These are phyloP conservation scores for Nibea coibor DNA, from an alignment of 2,113 vertebrate genomes.

Conservation along the genomic window DNA sequence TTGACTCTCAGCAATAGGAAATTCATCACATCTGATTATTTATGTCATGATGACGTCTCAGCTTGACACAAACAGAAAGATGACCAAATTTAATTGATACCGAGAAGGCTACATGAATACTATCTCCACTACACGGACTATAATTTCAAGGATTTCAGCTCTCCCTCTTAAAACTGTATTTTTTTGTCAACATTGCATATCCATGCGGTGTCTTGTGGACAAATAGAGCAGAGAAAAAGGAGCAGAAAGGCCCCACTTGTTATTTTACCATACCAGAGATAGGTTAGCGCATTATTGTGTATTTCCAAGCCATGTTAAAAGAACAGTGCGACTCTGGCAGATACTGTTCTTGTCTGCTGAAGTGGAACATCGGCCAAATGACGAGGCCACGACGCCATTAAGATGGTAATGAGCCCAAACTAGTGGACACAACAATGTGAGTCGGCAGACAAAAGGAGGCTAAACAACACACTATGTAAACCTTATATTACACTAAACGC, in stretches of 20 bases:
- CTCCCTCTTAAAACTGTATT: background rate
- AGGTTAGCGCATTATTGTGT: conserved; percentile 37
- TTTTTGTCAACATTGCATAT: conserved; percentile 14
- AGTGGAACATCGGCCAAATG: conserved; percentile 74
- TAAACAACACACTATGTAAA: conserved; percentile 48
- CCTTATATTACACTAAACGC: conserved; percentile 32
- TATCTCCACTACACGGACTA: background rate
- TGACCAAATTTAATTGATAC: background rate
- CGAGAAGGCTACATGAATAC: background rate
- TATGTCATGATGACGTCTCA: background rate
- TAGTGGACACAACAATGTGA: conserved; percentile 63
- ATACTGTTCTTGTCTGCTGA: conserved; percentile 71
- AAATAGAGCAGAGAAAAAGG: conserved; percentile 42
- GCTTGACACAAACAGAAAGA: background rate
- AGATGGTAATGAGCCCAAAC: conserved; percentile 79
- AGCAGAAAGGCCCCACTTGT: conserved; percentile 53
- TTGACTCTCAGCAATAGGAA: background rate
- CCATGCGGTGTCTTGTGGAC: background rate
- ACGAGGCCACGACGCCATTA: conserved; percentile 70
- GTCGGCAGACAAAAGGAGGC: conserved; percentile 54
- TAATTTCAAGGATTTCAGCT: conserved; percentile 17
- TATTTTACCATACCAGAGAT: conserved; percentile 46
- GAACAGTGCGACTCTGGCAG: conserved; percentile 51
- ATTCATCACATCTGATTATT: background rate
- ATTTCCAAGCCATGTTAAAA: conserved; percentile 47